Conservation (phyloP, 2,888 invertebrate genomes). For the Acleris cristana region DNA sequence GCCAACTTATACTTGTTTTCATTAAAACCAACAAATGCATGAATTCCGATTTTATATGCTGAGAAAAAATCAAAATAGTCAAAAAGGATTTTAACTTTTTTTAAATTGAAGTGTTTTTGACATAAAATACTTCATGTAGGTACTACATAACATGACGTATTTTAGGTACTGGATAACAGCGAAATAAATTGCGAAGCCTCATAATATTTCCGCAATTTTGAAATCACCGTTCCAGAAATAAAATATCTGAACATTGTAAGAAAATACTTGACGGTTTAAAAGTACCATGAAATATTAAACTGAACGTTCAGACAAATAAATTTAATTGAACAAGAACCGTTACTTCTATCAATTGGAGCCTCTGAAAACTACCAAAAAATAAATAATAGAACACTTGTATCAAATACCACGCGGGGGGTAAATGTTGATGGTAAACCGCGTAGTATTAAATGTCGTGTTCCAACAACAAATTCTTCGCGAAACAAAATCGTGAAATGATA, state of each 20-base stretch:
- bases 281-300: conserved; percentile 18
- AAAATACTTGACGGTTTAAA: conserved; percentile 13
- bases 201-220: conserved; percentile 13
- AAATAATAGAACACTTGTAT: conserved; percentile 2
- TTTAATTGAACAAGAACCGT: conserved; percentile 6
- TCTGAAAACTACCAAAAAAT: conserved; percentile 2
- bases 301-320: conserved; percentile 22
- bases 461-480: background rate
- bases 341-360: conserved; percentile 6
- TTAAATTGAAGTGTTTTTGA: conserved; percentile 1
- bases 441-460: conserved; percentile 1
- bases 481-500: background rate
- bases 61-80: conserved; percentile 7
- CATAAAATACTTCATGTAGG: conserved; percentile 21
- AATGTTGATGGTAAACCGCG: background rate
- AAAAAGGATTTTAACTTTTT: conserved; percentile 14
- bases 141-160: conserved; percentile 20
- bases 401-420: background rate
- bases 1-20: conserved; percentile 13
- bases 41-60: conserved; percentile 20
- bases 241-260: conserved; percentile 13
- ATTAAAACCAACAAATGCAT: conserved; percentile 21
- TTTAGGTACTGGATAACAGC: conserved; percentile 22
- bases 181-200: conserved; percentile 22
- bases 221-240: conserved; percentile 13